A percentile compares a stretch with the other conserved stretches of the same genome.
phyloP scores from a whole-genome alignment of 2,888 invertebrate species.

The Drosophila helvetica region DNA sequence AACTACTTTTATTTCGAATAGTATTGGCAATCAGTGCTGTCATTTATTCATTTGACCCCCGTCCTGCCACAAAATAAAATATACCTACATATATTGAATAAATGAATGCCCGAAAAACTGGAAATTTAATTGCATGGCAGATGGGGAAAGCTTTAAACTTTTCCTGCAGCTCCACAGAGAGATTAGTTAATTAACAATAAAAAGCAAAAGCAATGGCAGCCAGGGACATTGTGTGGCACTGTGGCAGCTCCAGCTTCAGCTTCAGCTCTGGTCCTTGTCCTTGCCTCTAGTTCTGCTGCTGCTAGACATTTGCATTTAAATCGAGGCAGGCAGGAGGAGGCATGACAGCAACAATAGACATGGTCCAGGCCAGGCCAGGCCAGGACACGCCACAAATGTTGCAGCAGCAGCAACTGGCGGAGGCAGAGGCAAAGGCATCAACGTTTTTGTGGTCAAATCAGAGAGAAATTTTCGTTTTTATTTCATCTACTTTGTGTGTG shows the following conservation, averaged over 20 bases:
- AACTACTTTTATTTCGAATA: not conserved
- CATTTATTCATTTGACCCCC: not conserved
- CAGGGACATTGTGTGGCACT: conserved; percentile 16
- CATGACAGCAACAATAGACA: conserved; percentile 71
- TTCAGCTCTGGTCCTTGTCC: not conserved
- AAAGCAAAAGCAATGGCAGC: conserved; percentile 43
- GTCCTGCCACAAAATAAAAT: not conserved
- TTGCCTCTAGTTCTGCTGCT: conserved; percentile 3
- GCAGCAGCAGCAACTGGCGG: conserved; percentile 54
- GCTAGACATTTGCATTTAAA: conserved; percentile 72
- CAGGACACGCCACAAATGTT: conserved; percentile 75
- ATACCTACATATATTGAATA: not conserved
- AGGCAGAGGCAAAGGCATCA: conserved; percentile 3
- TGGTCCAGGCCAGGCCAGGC: conserved; percentile 60
- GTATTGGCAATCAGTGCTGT: not conserved
- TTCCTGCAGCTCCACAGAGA: conserved; percentile 36
- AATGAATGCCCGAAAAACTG: not conserved
- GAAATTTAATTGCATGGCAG: conserved; percentile 54
- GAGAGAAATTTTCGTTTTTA: conserved; percentile 70
- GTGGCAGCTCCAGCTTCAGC: conserved; percentile 11
- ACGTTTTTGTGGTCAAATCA: conserved; percentile 76
- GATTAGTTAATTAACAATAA: conserved; percentile 79
- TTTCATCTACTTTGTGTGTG: conserved; percentile 43
- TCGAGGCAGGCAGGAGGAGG: conserved; percentile 68
- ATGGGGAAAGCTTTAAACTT: conserved; percentile 48